phyloP scores from a whole-genome alignment of 1,140 invertebrate species.

The Melitaea cinxia region DNA sequence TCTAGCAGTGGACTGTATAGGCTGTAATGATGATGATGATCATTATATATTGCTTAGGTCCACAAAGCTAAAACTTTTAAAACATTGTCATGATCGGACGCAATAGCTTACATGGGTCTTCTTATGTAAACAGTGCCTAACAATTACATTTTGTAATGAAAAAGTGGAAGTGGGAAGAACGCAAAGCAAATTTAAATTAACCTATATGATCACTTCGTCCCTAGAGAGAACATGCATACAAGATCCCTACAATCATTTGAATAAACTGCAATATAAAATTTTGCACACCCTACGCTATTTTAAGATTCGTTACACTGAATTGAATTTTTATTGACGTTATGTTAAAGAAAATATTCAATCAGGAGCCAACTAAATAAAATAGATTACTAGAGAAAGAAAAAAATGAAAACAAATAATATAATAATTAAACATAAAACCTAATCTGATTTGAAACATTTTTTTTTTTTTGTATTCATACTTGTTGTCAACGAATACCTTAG shows the following conservation, averaged over 20 bases:
- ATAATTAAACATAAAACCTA: too few species aligned
- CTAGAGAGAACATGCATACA: slow-evolving; percentile 42
- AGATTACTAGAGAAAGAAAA: neutral
- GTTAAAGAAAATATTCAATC: slow-evolving; percentile 39
- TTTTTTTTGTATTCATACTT: too few species aligned
- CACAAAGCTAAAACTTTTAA: neutral
- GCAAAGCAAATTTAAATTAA: slow-evolving; percentile 29
- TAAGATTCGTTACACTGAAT: slow-evolving; percentile 61
- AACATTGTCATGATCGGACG: neutral
- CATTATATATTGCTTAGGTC: too few species aligned
- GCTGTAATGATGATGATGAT: too few species aligned
- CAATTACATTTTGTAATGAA: neutral
- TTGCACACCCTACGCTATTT: slow-evolving; percentile 61
- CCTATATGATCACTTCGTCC: slow-evolving; percentile 64
- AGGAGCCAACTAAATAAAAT: neutral
- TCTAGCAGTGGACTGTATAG: too few species aligned
- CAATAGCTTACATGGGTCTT: too few species aligned
- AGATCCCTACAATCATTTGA: slow-evolving; percentile 62
- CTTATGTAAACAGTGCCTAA: too few species aligned
- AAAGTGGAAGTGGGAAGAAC: neutral
- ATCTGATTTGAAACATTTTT: too few species aligned
- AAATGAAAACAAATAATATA: too few species aligned
- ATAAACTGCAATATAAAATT: slow-evolving; percentile 77
- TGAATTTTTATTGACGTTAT: slow-evolving; percentile 60
- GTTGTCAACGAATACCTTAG: too few species aligned